Base-by-base conservation (phyloP, 2,113 vertebrate species). In the Paramisgurnus dabryanus region DNA sequence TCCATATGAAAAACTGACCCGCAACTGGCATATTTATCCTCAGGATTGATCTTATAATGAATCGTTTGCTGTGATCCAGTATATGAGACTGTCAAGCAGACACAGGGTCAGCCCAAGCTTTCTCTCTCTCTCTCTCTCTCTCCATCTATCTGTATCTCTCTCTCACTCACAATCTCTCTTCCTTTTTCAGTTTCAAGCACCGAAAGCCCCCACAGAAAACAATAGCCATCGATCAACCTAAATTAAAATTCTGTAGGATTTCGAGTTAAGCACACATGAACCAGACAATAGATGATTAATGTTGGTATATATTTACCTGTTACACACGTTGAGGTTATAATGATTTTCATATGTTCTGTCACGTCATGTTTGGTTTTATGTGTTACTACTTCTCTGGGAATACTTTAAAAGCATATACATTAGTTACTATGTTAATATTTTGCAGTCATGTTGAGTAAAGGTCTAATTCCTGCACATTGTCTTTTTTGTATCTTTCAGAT, bases 401-500 rank as follows among this genome's bases (percentile, higher is more conserved):
- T 8, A 47, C 45, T 47, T 47, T 2, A 10, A 47, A 47, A 47
- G 45, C 45, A 47, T 47, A 47, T 47, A 7, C 10, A 47, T 47
- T 47, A 47, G 22, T 22, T 22, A 22, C 22, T 22, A 22, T 22
- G 22, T 34, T 34, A 34, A 34, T 34, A 2, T 6, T 58, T 58
- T n/a, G 15, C n/a, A 58, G n/a, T 58, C 5, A 58, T 58, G 55
- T 7, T 58, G 2, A 18, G 17, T 18, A 58, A 58, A n/a, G 7
- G 5, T 58, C 6, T 7, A 7, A 58, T 58, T 18, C 17, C 17
- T n/a, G 17, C 17, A 7, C 72, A 0, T 86, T 47, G 13, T 53
- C 13, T 64, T 81, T 83, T 1, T 67, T 91, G 27, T 90, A 67
- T 88, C 78, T 87, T 91, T 81, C 88, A 99, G 98, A 94, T 99